Conservation (phyloP, 2,113 vertebrate species). For the Pseudopipra pipra region DNA sequence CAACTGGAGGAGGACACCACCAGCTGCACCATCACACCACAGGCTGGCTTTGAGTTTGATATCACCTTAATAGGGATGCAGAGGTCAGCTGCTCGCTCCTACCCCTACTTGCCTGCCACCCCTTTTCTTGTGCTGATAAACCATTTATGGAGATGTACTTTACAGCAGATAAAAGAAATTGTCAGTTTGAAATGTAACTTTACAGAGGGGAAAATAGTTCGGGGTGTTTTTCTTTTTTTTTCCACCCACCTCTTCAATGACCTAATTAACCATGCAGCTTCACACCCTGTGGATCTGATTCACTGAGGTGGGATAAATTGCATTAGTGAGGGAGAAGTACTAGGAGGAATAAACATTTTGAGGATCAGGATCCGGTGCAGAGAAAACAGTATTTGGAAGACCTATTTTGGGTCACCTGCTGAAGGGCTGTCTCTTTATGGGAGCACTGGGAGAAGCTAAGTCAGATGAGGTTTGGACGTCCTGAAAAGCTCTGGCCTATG, state of each 20-base stretch:
- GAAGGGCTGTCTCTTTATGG: background rate
- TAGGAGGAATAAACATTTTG: background rate
- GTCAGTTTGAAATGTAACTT: background rate
- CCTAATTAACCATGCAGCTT: background rate
- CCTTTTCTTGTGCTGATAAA: background rate
- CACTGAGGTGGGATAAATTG: background rate
- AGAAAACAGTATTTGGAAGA: background rate
- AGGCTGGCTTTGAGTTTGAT: background rate
- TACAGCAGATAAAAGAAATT: background rate
- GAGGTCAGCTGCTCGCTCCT: background rate
- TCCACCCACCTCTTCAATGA: background rate
- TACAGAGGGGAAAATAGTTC: background rate
- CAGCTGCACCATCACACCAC: background rate
- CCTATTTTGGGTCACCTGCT: background rate
- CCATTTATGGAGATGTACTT: background rate
- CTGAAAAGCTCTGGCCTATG: background rate
- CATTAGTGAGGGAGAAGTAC: background rate
- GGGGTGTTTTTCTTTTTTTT: background rate
- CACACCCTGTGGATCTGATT: background rate
- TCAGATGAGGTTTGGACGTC: accelerated
- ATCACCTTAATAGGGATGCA: background rate
- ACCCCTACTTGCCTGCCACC: background rate
- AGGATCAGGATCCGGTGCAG: background rate
- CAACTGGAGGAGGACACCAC: background rate
- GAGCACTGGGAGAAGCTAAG: background rate